A percentile compares a stretch with the other conserved stretches of the same genome.
phyloP scores from a whole-genome alignment of 2,797 vertebrate species.

The Ctenopoma multispine region DNA sequence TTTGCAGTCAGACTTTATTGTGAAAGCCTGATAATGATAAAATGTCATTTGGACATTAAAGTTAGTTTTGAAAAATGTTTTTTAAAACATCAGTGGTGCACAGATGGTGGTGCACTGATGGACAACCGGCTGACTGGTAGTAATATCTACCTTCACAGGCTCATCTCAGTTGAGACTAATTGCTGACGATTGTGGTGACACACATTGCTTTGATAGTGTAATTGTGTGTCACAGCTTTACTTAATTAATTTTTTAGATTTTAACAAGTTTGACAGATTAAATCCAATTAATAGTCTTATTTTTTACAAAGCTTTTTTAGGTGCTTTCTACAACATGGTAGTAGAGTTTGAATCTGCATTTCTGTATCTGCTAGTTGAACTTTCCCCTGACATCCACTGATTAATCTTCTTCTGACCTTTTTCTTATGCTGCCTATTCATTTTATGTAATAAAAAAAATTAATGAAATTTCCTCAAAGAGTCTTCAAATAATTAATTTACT shows the following conservation, averaged over 20 bases:
- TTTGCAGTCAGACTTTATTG: too few species aligned
- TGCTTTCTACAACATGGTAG: background rate
- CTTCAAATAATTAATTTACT: background rate
- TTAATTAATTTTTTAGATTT: background rate
- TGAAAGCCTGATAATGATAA: background rate
- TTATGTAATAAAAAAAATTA: background rate
- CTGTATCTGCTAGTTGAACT: background rate
- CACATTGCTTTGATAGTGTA: too few species aligned
- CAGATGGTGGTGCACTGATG: too few species aligned
- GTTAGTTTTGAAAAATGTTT: background rate
- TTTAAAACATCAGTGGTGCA: too few species aligned
- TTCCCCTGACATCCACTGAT: slow-evolving; percentile 15
- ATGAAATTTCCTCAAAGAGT: background rate
- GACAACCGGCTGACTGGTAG: slow-evolving; percentile 58
- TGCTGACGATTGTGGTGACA: slow-evolving; percentile 38
- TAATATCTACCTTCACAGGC: slow-evolving; percentile 52
- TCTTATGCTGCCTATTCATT: background rate
- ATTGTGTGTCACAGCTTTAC: background rate
- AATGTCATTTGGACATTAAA: background rate
- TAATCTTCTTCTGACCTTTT: slow-evolving; percentile 8
- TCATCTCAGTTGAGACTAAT: slow-evolving; percentile 60
- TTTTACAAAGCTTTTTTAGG: background rate
- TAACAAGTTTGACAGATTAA: slow-evolving; percentile 12
- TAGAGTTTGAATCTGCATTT: slow-evolving; percentile 16
- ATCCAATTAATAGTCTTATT: slow-evolving; percentile 7